These are phyloP conservation scores for Morone saxatilis DNA, from an alignment of 2,113 vertebrate species.

Conservation along the genomic window DNA sequence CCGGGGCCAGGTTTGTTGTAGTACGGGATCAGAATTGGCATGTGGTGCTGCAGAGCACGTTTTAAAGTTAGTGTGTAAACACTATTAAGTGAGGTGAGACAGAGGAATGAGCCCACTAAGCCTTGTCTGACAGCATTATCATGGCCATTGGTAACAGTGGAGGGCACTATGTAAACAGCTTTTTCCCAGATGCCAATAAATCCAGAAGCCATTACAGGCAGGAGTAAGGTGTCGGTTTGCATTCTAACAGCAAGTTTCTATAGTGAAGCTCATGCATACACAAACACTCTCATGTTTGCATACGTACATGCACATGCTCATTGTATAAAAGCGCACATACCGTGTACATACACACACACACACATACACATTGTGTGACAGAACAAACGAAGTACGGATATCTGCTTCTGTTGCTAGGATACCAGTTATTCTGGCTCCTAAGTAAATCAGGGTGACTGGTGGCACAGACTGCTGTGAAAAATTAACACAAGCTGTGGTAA, in stretches of 20 bases:
- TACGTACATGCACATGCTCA: conserved; percentile 18
- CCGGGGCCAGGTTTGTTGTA: neutral
- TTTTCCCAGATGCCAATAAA: conserved; percentile 68
- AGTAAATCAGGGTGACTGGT: conserved; percentile 78
- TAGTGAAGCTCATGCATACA: conserved; percentile 28
- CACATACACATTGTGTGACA: conserved; percentile 45
- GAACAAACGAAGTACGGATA: conserved; percentile 70
- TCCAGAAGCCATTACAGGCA: conserved; percentile 54
- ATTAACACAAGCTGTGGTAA: conserved; percentile 71
- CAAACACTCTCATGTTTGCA: neutral
- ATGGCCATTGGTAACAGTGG: conserved; percentile 59
- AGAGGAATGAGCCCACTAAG: conserved; percentile 53
- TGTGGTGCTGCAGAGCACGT: conserved; percentile 30
- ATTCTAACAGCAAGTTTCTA: conserved; percentile 63
- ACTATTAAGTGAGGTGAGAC: conserved; percentile 52
- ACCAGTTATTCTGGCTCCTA: conserved; percentile 75
- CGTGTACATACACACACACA: neutral
- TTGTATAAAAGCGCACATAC: neutral
- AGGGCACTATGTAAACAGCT: conserved; percentile 69
- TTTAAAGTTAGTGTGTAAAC: conserved; percentile 58
- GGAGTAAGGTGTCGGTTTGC: conserved; percentile 54
- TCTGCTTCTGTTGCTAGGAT: conserved; percentile 83
- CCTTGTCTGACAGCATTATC: conserved; percentile 65
- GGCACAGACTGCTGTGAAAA: conserved; percentile 71
- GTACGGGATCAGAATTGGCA: conserved; percentile 26